These are phyloP conservation scores for Thaumatotibia leucotreta DNA, from an alignment of 1,140 invertebrate genomes.

Conservation along the genomic window DNA sequence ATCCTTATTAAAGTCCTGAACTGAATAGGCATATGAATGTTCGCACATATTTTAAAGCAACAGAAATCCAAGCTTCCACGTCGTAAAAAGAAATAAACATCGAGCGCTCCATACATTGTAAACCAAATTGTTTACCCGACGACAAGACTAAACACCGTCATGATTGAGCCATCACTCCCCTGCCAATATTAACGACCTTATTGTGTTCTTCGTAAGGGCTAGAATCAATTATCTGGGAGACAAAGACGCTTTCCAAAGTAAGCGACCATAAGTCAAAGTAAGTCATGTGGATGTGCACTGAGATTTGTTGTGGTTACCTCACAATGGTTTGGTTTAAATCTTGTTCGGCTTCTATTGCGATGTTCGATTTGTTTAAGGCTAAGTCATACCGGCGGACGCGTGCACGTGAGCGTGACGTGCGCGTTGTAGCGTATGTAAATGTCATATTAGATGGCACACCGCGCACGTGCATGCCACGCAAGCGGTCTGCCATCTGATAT, in stretches of 20 bases:
- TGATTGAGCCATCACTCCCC: conserved; percentile 64
- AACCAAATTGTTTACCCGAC: conserved; percentile 60
- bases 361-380: too few species aligned
- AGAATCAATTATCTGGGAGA: background rate
- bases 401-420: too few species aligned
- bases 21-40: too few species aligned
- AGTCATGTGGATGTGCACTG: conserved; percentile 65
- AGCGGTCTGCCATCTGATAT: too few species aligned
- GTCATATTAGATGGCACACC: too few species aligned
- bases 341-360: background rate
- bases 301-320: conserved; percentile 65
- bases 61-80: background rate
- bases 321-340: conserved; percentile 48
- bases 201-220: background rate
- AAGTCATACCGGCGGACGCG: too few species aligned
- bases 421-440: too few species aligned
- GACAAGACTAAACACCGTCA: conserved; percentile 49
- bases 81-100: background rate
- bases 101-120: conserved; percentile 47
- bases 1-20: too few species aligned
- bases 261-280: conserved; percentile 62
- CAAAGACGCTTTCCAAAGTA: conserved; percentile 35
- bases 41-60: background rate
- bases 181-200: background rate
- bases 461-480: too few species aligned